phyloP scores from a whole-genome alignment of 2,113 vertebrate genomes.

The Mus pahari region DNA sequence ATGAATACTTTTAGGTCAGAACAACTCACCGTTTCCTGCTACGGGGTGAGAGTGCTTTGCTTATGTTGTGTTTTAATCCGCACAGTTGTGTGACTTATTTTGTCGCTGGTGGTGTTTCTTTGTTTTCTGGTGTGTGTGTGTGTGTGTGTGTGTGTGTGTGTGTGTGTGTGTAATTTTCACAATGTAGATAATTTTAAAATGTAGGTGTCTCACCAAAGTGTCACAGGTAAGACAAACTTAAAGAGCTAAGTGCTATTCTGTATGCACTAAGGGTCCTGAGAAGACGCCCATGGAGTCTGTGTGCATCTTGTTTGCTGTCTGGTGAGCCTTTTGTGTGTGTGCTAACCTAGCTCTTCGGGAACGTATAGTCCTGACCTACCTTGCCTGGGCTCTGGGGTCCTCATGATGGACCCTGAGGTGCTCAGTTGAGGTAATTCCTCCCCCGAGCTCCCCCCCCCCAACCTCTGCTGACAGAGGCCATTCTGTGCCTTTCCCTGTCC shows the following conservation, averaged over 20 bases:
- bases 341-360: not conserved
- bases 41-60: constrained; percentile 39
- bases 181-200: not conserved
- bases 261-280: not conserved
- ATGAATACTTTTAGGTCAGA: constrained; percentile 4
- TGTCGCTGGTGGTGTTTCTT: not conserved
- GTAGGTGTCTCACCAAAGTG: constrained; percentile 24
- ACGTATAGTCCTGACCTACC: not conserved
- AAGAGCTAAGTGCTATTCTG: constrained; percentile 27
- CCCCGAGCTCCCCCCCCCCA: not conserved
- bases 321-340: not conserved
- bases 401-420: not conserved
- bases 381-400: not conserved
- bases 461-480: not conserved
- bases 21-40: constrained; percentile 20
- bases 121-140: no score
- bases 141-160: no score
- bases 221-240: not conserved
- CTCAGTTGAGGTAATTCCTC: not conserved
- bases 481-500: not conserved
- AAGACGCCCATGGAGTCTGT: not conserved
- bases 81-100: not conserved
- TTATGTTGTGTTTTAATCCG: not conserved
- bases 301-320: not conserved
- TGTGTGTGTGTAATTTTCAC: no score